Conservation (phyloP, 1,140 invertebrate genomes). For the Pseudomyrmex cubaensis region DNA sequence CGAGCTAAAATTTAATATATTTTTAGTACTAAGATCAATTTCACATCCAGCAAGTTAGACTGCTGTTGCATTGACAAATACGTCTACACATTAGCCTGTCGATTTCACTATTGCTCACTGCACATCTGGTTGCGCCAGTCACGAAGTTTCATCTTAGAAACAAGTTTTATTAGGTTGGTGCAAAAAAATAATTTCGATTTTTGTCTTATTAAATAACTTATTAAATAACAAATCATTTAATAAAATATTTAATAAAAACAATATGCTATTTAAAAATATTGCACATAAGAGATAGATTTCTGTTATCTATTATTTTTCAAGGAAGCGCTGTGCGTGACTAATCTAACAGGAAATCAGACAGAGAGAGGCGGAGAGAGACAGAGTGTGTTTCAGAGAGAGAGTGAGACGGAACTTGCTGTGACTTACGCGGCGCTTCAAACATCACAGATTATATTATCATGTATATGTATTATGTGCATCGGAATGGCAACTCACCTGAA, state of each 20-base stretch:
- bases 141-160: neutral
- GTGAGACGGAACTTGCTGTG: constrained; percentile 68
- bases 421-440: constrained; percentile 74
- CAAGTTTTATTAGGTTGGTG: neutral
- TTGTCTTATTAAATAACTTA: neutral
- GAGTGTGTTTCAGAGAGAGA: constrained; percentile 12
- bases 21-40: too few species aligned
- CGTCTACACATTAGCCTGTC: constrained; percentile 54
- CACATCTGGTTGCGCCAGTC: constrained; percentile 51
- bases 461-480: constrained; percentile 82
- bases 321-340: neutral
- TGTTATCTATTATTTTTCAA: too few species aligned
- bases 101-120: constrained; percentile 63
- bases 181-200: neutral
- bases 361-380: constrained; percentile 45
- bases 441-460: constrained; percentile 81
- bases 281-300: too few species aligned
- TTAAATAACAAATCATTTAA: too few species aligned
- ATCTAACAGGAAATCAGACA: neutral
- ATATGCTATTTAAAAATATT: neutral
- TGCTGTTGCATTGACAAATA: constrained; percentile 31
- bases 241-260: too few species aligned
- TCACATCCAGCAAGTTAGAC: neutral
- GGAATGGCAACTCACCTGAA: constrained; percentile 84
- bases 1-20: neutral